phyloP scores from a whole-genome alignment of 1,140 invertebrate genomes.

The Melitaea cinxia region DNA sequence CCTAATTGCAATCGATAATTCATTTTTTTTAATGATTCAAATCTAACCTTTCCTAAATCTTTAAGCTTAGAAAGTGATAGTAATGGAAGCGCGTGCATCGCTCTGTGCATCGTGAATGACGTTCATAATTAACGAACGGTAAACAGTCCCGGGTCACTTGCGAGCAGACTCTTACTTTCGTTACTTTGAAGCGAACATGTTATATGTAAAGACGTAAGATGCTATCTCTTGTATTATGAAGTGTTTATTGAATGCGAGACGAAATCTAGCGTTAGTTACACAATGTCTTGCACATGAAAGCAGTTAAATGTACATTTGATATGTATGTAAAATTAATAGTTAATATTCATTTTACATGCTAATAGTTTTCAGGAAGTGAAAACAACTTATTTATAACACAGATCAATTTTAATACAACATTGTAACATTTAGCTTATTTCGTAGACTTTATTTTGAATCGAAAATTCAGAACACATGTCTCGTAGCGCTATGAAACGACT shows the following conservation, averaged over 20 bases:
- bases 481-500: no score
- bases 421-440: no score
- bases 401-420: no score
- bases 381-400: no score
- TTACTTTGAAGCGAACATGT: slow-evolving; percentile 20
- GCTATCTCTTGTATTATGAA: slow-evolving; percentile 21
- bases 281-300: no score
- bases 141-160: slow-evolving; percentile 32
- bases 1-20: background rate
- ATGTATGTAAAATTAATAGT: no score
- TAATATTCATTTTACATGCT: no score
- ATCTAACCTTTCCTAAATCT: slow-evolving; percentile 31
- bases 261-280: background rate
- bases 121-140: slow-evolving; percentile 47
- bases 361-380: no score
- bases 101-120: slow-evolving; percentile 52
- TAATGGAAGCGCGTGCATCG: slow-evolving; percentile 53
- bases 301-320: no score
- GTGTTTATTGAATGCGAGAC: background rate
- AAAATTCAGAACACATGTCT: no score
- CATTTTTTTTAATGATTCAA: background rate
- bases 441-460: no score
- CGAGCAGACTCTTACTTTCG: slow-evolving; percentile 48
- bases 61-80: slow-evolving; percentile 56
- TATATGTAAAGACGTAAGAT: slow-evolving; percentile 27